Evolutionary conservation across 1,140 invertebrate species (phyloP).

Genomic region (Dolichoris vasculosae): DNA sequence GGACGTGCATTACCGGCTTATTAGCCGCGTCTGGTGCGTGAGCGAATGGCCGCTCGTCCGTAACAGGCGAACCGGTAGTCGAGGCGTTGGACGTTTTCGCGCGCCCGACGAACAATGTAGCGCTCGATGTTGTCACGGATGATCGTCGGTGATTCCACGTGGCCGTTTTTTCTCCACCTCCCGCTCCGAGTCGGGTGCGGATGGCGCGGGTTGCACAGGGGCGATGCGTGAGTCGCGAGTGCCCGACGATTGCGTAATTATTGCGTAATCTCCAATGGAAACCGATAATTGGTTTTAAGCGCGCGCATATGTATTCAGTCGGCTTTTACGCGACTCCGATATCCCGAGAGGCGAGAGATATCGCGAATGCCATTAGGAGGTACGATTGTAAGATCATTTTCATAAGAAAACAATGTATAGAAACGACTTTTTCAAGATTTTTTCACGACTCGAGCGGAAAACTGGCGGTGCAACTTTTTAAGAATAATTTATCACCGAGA

Average conservation of each 20-base stretch:
- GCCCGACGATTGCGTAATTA: background rate
- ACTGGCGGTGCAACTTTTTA: background rate
- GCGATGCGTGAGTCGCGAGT: too few species aligned
- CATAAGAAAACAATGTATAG: background rate
- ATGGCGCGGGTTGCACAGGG: background rate
- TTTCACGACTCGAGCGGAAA: background rate
- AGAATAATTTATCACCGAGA: background rate
- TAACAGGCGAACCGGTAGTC: background rate
- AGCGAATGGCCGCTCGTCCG: background rate
- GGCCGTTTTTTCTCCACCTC: background rate
- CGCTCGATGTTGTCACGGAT: background rate
- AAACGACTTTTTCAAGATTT: background rate
- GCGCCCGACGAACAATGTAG: background rate
- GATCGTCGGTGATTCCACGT: background rate
- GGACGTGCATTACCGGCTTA: background rate
- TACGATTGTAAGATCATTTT: background rate
- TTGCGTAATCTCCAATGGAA: background rate
- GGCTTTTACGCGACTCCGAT: background rate
- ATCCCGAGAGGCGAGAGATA: background rate
- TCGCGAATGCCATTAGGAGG: background rate
- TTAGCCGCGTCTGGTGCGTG: background rate
- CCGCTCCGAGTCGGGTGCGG: too few species aligned
- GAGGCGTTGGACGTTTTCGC: background rate
- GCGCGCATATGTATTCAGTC: background rate
- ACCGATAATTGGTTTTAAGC: background rate